Evolutionary conservation across 2,797 vertebrate species (phyloP).

Genomic region (Anniella stebbinsi): DNA sequence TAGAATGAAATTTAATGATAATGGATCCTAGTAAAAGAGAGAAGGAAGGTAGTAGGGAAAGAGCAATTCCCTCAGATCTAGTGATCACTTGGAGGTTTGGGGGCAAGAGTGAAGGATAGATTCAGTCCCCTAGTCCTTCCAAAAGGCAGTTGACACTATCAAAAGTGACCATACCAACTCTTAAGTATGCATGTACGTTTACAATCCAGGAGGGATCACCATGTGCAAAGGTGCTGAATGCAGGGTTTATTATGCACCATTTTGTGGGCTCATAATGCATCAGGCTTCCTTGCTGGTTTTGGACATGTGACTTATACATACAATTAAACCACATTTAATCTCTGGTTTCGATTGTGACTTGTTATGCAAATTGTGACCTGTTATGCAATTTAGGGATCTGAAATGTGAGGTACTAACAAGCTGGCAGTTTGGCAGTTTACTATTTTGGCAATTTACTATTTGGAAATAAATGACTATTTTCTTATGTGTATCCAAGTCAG

Average conservation of each 20-base stretch:
- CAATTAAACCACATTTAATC: conserved; percentile 19
- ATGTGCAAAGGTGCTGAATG: not conserved
- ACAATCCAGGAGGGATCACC: not conserved
- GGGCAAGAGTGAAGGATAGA: not conserved
- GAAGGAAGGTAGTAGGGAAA: not conserved
- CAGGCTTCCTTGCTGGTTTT: not conserved
- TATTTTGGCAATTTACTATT: conserved; percentile 43
- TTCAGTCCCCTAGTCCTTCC: not conserved
- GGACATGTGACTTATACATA: not conserved
- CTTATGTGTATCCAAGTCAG: conserved; percentile 40
- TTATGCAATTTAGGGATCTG: conserved; percentile 33
- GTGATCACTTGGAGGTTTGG: not conserved
- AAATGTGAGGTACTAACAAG: conserved; percentile 32
- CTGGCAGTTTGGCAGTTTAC: conserved; percentile 47
- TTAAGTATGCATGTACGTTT: not conserved
- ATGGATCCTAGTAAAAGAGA: not conserved
- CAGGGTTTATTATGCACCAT: too few relatives aligned
- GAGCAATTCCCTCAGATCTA: not conserved
- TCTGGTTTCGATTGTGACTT: conserved; percentile 22
- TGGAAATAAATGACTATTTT: conserved; percentile 49
- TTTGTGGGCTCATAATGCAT: not conserved
- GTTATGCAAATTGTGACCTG: conserved; percentile 40
- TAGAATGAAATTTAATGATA: not conserved
- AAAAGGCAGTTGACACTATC: not conserved
- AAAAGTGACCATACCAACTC: not conserved